phyloP scores from a whole-genome alignment of 1,140 invertebrate genomes.

The Apis cerana region DNA sequence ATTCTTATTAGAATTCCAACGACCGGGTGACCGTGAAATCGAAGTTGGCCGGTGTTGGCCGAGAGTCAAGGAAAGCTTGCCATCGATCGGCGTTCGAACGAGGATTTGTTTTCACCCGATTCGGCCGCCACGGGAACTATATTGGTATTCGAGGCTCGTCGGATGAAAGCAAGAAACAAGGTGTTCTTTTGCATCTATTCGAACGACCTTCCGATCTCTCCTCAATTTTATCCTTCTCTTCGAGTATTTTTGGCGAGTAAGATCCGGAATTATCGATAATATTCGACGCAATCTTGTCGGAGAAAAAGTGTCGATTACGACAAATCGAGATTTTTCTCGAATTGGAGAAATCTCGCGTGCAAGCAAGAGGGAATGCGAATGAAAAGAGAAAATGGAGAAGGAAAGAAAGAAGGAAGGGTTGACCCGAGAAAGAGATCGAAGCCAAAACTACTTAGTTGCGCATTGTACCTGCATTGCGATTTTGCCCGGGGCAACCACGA shows the following conservation, averaged over 20 bases:
- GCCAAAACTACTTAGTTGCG: no score
- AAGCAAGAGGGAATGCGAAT: no score
- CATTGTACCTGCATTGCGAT: slow-evolving; percentile 70
- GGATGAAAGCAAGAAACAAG: slow-evolving; percentile 46
- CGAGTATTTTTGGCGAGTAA: no score
- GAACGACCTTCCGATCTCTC: slow-evolving; percentile 20
- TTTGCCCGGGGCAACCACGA: slow-evolving; percentile 71
- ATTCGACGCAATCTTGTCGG: no score
- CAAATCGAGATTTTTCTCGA: no score
- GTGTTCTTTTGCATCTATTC: slow-evolving; percentile 30
- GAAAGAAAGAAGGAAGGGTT: neutral
- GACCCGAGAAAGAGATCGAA: slow-evolving; percentile 16
- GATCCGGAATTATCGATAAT: no score
- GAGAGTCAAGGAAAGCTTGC: slow-evolving; percentile 49
- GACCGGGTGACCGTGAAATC: slow-evolving; percentile 59
- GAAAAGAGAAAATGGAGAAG: neutral
- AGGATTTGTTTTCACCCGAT: slow-evolving; percentile 53
- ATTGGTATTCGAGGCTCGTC: slow-evolving; percentile 57
- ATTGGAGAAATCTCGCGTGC: no score
- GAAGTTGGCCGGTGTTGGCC: slow-evolving; percentile 45
- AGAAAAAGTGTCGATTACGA: no score
- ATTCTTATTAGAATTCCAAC: slow-evolving; percentile 56
- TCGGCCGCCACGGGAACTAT: neutral
- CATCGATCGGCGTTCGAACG: neutral
- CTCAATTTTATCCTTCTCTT: neutral